Evolutionary conservation across 2,797 vertebrate genomes (phyloP), one percentile per base, ranked within the genome.

Genomic region (Platyrinchus mystaceus): DNA sequence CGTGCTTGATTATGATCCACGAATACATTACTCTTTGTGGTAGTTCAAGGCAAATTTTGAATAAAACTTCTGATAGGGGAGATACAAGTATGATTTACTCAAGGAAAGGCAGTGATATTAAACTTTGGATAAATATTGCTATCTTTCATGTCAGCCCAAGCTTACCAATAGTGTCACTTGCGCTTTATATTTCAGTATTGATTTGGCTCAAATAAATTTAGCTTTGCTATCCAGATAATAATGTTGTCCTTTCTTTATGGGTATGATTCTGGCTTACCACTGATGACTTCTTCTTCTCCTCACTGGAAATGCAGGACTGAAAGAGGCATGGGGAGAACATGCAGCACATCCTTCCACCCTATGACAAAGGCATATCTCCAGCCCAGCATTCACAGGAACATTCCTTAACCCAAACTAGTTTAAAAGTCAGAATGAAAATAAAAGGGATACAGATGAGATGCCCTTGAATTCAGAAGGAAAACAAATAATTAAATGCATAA

Each of bases 251-350:
- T 56, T 44, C 47, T 32, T 70, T n/a, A 20, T 5, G 4, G 14
- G 30, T 3, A 2, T 6, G 18, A 14, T 27, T 43, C 50, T 78
- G 59, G 47, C 58, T 68, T 39, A 36, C 3, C 64, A 32, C 30
- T 14, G 47, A 21, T 9, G 6, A 21, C 3, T 17, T 36, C 70
- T 24, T 17, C 27, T 32, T 6, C 1, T 23, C 41, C 50, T 22
- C 28, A 5, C 2, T 4, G 6, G 50, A 58, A 73, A 16, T 0
- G 5, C 0, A 10, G 60, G 39, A 9, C 43, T 32, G 49, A 27
- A n/a, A 46, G 56, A 63, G 60, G 55, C 22, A 7, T 0, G 5
- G 18, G 27, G n/a, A 66, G 56, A 27, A 58, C 30, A 24, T 1
- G 4, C 26, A 66, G 46, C n/a, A 21, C 50, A 5, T 58, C 59